Percentiles rank a stretch among this genome's conserved stretches.
These are phyloP conservation scores for Pheosia tremula DNA, from an alignment of 2,888 invertebrate genomes.

Conservation along the genomic window DNA sequence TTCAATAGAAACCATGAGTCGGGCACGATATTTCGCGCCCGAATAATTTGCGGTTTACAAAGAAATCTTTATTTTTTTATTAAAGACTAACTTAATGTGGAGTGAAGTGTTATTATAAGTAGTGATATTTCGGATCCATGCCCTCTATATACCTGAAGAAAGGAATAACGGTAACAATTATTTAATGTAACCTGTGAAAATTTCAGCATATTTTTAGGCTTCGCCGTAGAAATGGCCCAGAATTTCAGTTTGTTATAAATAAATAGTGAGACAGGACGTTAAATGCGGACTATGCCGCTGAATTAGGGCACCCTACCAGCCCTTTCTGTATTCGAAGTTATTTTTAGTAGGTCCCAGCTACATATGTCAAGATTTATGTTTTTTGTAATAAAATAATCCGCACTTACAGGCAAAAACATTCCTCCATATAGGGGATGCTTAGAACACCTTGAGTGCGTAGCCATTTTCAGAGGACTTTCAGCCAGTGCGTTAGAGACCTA, in stretches of 20 bases:
- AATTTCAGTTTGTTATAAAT: slow-evolving; percentile 41
- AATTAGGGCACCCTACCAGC: slow-evolving; percentile 11
- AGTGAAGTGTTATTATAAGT: slow-evolving; percentile 59
- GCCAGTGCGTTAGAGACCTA: no score
- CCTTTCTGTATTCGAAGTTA: background rate
- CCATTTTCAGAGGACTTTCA: no score
- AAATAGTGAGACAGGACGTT: slow-evolving; percentile 11
- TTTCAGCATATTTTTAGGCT: slow-evolving; percentile 51
- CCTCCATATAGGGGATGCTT: no score
- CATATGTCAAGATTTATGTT: background rate
- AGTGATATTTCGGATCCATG: slow-evolving; percentile 60
- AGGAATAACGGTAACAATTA: slow-evolving; percentile 75
- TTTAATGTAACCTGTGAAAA: slow-evolving; percentile 32
- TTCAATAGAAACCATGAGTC: slow-evolving; percentile 68
- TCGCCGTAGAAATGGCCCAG: slow-evolving; percentile 55
- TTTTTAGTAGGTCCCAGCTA: slow-evolving; percentile 1
- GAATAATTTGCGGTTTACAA: slow-evolving; percentile 56
- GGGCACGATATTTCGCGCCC: slow-evolving; percentile 70
- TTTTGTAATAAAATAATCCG: background rate
- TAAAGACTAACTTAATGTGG: slow-evolving; percentile 52
- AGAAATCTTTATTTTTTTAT: slow-evolving; percentile 36
- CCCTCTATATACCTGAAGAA: slow-evolving; percentile 80
- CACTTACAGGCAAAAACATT: no score
- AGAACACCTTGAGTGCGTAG: no score
- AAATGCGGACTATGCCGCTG: slow-evolving; percentile 11